Percentiles rank a stretch among this genome's conserved stretches.
Conservation (phyloP, 1,140 invertebrate genomes). For the Heliconius hermathena region DNA sequence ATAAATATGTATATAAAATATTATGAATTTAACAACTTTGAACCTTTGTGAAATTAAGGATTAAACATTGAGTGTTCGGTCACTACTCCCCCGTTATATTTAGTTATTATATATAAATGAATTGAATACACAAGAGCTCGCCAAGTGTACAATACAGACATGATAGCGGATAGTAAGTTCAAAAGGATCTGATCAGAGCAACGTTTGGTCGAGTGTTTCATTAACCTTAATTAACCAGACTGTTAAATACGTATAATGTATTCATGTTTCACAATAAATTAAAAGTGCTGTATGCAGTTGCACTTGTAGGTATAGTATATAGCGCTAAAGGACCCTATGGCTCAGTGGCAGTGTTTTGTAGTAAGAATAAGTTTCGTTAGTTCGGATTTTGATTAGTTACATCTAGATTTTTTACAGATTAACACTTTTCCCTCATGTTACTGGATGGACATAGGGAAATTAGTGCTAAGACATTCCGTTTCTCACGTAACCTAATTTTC, state of each 20-base stretch:
- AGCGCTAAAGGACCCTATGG: neutral
- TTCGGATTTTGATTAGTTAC: no score
- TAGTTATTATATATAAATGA: neutral
- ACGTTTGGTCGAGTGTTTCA: constrained; percentile 39
- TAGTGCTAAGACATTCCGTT: no score
- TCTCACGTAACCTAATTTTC: no score
- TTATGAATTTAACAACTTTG: no score
- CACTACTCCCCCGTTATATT: neutral
- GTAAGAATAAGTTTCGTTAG: neutral
- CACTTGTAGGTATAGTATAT: neutral
- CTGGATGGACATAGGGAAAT: no score
- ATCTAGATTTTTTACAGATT: no score
- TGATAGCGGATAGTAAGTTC: neutral
- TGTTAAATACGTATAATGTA: constrained; percentile 19
- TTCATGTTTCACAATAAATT: constrained; percentile 2
- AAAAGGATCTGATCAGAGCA: constrained; percentile 8
- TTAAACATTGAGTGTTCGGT: neutral
- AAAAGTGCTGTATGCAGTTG: neutral
- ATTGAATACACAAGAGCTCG: constrained; percentile 3
- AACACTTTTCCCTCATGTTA: no score
- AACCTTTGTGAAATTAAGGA: no score
- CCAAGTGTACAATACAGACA: neutral
- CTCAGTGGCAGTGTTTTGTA: neutral
- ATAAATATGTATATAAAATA: no score
- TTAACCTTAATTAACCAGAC: constrained; percentile 40